Percentiles rank a stretch among this genome's conserved stretches.
Conservation (phyloP, 2,888 invertebrate genomes). For the Stenchaetothrips biformis region DNA sequence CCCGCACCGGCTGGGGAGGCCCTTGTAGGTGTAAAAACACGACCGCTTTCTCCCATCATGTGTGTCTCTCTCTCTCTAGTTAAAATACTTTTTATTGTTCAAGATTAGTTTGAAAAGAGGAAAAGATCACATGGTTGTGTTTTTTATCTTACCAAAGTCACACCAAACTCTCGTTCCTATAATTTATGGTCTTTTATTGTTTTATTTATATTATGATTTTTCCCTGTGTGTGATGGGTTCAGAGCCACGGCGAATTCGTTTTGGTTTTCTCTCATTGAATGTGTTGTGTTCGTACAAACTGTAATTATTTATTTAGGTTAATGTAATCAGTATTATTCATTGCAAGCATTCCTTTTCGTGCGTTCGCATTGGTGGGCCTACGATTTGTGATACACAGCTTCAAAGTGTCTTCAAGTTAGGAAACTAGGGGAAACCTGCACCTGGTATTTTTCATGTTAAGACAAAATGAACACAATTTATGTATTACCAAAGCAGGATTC, state of each 20-base stretch:
- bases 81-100: too few relatives aligned
- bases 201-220: too few relatives aligned
- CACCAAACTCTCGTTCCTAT: slow-evolving; percentile 11
- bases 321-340: slow-evolving; percentile 22
- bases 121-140: neutral
- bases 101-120: neutral
- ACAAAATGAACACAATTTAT: too few relatives aligned
- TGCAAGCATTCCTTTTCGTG: neutral
- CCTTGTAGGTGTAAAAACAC: neutral
- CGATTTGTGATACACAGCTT: neutral
- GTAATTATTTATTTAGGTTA: neutral
- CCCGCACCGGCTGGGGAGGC: neutral
- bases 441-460: too few relatives aligned
- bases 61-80: neutral
- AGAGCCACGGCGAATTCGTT: too few relatives aligned
- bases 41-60: neutral
- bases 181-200: neutral
- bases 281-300: slow-evolving; percentile 19
- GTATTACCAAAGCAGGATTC: too few relatives aligned
- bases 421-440: too few relatives aligned
- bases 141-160: slow-evolving; percentile 6
- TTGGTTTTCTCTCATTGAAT: neutral
- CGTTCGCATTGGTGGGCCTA: neutral
- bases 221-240: too few relatives aligned
- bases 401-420: neutral